Evolutionary conservation across 2,888 invertebrate genomes (phyloP).

Genomic region (Dilophus febrilis): DNA sequence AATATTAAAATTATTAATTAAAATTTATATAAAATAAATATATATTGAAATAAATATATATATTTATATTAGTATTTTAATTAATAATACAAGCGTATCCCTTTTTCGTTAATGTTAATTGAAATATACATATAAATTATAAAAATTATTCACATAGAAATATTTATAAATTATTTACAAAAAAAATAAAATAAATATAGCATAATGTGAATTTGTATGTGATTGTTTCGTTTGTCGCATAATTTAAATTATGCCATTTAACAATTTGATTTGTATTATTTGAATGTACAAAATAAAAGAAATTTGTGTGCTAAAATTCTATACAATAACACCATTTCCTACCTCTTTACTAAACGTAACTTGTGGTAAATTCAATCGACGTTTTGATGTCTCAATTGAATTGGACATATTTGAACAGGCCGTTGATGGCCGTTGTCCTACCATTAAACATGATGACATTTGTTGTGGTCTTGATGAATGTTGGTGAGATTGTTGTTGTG

Average conservation of each 20-base stretch:
- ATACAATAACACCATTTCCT: conserved; percentile 76
- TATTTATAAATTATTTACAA: conserved; percentile 10
- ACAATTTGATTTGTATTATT: no score
- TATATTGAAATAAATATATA: no score
- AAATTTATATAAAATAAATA: no score
- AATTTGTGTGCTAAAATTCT: no score
- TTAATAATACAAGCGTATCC: conserved; percentile 4
- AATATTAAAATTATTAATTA: no score
- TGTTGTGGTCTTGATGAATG: conserved; percentile 13
- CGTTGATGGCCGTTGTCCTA: conserved; percentile 43
- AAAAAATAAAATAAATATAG: conserved; percentile 9
- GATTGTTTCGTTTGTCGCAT: no score
- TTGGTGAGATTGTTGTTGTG: conserved; percentile 8
- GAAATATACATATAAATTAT: conserved; percentile 2
- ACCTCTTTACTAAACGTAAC: conserved; percentile 83
- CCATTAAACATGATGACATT: conserved; percentile 19
- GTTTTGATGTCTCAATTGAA: conserved; percentile 35
- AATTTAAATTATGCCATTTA: no score
- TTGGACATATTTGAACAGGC: conserved; percentile 52
- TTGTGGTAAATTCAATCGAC: conserved; percentile 57
- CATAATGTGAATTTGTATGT: no score
- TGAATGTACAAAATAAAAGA: no score
- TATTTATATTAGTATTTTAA: no score
- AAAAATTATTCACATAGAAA: neutral
- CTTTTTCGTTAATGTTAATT: neutral